Evolutionary conservation across 2,113 vertebrate genomes (phyloP).

Genomic region (Poeciliopsis retropinna): DNA sequence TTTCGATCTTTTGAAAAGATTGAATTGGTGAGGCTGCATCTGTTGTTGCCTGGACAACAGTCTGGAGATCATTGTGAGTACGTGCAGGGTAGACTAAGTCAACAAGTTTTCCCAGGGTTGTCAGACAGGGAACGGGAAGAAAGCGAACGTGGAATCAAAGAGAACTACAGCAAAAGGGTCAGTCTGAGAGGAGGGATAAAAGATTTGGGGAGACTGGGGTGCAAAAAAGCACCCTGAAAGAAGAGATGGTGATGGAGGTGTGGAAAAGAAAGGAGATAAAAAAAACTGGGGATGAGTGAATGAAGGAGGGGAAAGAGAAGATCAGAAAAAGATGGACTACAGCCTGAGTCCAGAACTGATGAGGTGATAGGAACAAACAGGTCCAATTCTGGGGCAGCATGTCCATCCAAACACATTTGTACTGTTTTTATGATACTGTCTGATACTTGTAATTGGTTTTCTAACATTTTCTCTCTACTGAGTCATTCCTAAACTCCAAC

Average conservation of each 20-base stretch:
- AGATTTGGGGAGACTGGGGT: constrained; percentile 44
- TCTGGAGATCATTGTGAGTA: constrained; percentile 70
- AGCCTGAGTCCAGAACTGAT: constrained; percentile 37
- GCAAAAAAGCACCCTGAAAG: constrained; percentile 20
- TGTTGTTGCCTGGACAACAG: constrained; percentile 71
- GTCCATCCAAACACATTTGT: constrained; percentile 10
- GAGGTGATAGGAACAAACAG: constrained; percentile 41
- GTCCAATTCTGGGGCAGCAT: constrained; percentile 28
- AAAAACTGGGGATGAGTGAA: constrained; percentile 39
- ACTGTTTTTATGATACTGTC: not conserved
- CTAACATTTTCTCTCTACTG: not conserved
- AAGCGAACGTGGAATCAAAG: constrained; percentile 47
- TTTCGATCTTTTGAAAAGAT: constrained; percentile 61
- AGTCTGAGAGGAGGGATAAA: constrained; percentile 29
- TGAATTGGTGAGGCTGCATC: constrained; percentile 68
- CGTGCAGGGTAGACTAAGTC: constrained; percentile 63
- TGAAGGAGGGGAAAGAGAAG: constrained; percentile 10
- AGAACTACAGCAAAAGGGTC: constrained; percentile 67
- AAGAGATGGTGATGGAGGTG: constrained; percentile 38
- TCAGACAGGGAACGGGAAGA: constrained; percentile 59
- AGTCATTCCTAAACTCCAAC: not conserved
- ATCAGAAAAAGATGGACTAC: constrained; percentile 43
- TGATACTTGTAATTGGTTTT: not conserved
- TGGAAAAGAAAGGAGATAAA: constrained; percentile 40
- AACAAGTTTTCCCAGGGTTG: constrained; percentile 81